Evolutionary conservation across 2,888 invertebrate species (phyloP).

Genomic region (Drosophila lutescens): DNA sequence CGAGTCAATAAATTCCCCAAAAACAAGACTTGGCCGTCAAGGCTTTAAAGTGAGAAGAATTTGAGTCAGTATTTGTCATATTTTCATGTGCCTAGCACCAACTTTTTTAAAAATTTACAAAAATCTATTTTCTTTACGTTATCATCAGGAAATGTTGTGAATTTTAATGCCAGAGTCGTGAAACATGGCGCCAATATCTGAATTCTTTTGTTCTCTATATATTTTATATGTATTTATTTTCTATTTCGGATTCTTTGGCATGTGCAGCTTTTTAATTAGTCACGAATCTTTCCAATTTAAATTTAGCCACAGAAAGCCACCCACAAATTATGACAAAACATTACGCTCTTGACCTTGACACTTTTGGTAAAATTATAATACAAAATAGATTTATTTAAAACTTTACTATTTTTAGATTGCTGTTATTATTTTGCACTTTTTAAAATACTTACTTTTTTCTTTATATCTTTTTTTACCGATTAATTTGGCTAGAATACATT

Average conservation of each 20-base stretch:
- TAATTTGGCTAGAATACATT: no score
- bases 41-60: constrained; percentile 19
- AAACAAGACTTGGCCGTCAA: constrained; percentile 32
- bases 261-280: constrained; percentile 16
- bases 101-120: no score
- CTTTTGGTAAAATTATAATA: constrained; percentile 7
- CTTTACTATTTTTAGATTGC: no score
- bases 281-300: constrained; percentile 24
- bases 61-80: not conserved
- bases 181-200: not conserved
- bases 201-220: not conserved
- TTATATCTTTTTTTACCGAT: no score
- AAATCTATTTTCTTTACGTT: not conserved
- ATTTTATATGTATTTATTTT: not conserved
- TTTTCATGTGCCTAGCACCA: not conserved
- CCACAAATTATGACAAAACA: constrained; percentile 14
- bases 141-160: not conserved
- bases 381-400: no score
- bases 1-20: constrained; percentile 33
- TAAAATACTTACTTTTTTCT: no score
- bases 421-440: no score
- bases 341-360: constrained; percentile 63
- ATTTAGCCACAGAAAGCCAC: constrained; percentile 16
- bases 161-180: not conserved
- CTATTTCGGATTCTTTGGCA: not conserved